Percentiles rank a stretch among this genome's conserved stretches.
These are phyloP conservation scores for Malthinus flaveolus DNA, from an alignment of 2,888 invertebrate genomes.

Conservation along the genomic window DNA sequence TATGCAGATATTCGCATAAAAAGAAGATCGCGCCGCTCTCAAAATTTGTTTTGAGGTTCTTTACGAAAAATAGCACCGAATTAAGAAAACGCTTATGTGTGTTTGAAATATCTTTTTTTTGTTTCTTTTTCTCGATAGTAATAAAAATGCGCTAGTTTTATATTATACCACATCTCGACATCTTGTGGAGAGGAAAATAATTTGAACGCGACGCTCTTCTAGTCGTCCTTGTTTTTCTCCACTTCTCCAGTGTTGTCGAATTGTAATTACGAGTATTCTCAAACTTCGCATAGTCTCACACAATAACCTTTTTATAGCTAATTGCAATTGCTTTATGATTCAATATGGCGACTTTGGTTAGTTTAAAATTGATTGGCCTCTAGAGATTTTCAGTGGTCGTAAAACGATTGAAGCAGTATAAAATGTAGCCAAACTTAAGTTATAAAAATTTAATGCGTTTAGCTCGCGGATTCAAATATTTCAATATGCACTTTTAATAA, in stretches of 20 bases:
- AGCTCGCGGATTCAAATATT: neutral
- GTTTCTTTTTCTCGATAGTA: slow-evolving; percentile 27
- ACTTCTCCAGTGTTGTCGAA: no score
- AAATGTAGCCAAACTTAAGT: slow-evolving; percentile 45
- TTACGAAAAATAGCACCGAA: slow-evolving; percentile 10
- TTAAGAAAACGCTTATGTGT: slow-evolving; percentile 16
- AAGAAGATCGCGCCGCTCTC: slow-evolving; percentile 39
- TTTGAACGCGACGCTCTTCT: slow-evolving; percentile 21
- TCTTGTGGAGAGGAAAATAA: slow-evolving; percentile 28
- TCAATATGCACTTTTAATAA: no score
- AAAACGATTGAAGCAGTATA: slow-evolving; percentile 48
- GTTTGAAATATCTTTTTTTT: slow-evolving; percentile 28
- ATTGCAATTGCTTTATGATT: slow-evolving; percentile 56
- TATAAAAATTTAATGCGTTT: slow-evolving; percentile 51
- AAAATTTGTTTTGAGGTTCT: slow-evolving; percentile 36
- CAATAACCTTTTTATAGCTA: slow-evolving; percentile 56
- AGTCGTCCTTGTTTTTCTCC: slow-evolving; percentile 34
- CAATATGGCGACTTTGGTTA: slow-evolving; percentile 55
- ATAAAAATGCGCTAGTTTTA: slow-evolving; percentile 34
- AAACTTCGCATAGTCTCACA: slow-evolving; percentile 38
- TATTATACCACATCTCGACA: slow-evolving; percentile 35
- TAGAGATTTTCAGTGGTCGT: slow-evolving; percentile 47
- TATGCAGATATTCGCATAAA: slow-evolving; percentile 53
- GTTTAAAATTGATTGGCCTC: slow-evolving; percentile 56
- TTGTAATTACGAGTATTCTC: neutral